These are phyloP conservation scores for Albula goreensis DNA, from an alignment of 2,113 vertebrate genomes.

Conservation along the genomic window DNA sequence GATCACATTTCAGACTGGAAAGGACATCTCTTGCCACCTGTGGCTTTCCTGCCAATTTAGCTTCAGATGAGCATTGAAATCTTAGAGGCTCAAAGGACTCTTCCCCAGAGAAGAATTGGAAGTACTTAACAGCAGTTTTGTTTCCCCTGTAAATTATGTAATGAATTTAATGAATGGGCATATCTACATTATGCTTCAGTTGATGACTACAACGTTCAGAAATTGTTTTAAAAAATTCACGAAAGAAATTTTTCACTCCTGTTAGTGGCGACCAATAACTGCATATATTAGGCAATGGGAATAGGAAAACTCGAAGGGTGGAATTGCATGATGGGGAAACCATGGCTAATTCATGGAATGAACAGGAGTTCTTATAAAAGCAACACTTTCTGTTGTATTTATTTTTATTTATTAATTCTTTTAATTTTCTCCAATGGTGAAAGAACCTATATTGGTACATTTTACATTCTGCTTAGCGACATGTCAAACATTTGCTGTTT, in stretches of 20 bases:
- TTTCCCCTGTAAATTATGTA: not conserved
- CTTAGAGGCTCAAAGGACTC: not conserved
- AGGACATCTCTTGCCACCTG: not conserved
- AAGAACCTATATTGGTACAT: not conserved
- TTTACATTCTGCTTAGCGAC: not conserved
- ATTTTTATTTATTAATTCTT: slow-evolving; percentile 5
- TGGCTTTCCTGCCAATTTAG: not conserved
- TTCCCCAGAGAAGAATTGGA: not conserved
- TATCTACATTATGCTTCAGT: not conserved
- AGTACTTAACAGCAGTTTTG: not conserved
- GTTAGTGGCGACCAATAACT: not conserved
- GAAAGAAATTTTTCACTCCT: not conserved
- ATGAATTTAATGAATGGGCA: not conserved
- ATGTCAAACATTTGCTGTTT: not conserved
- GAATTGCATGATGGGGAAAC: slow-evolving; percentile 1
- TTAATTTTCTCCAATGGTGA: not conserved
- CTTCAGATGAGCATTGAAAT: not conserved
- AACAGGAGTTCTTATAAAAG: not conserved
- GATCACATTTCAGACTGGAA: not conserved
- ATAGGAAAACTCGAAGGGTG: not conserved
- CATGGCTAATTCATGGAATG: not conserved
- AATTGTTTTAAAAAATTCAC: not conserved
- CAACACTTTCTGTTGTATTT: not conserved
- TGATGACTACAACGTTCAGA: not conserved
- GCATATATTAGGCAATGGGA: not conserved